Percentiles rank a stretch among this genome's conserved stretches.
These are phyloP conservation scores for Zenarchopterus dispar DNA, from an alignment of 2,797 vertebrate species.

Conservation along the genomic window DNA sequence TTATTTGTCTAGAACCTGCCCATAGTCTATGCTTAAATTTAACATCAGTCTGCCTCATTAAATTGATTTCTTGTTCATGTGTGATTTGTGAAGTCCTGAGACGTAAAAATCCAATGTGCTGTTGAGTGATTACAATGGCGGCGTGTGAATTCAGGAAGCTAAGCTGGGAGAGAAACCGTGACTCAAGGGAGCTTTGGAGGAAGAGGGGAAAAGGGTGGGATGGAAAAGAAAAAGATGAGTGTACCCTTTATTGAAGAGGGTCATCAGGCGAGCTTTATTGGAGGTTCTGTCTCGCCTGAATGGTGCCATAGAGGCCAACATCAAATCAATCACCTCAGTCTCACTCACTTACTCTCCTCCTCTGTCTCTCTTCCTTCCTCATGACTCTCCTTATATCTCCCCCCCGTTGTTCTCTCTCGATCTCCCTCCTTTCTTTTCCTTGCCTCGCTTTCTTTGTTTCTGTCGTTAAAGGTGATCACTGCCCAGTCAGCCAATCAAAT, in stretches of 20 bases:
- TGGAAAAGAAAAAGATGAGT: conserved; percentile 65
- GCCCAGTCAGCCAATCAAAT: conserved; percentile 79
- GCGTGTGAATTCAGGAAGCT: conserved; percentile 51
- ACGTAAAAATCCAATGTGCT: conserved; percentile 56
- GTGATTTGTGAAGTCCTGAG: conserved; percentile 62
- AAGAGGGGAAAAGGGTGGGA: conserved; percentile 61
- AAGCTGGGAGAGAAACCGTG: conserved; percentile 43
- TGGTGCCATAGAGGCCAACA: conserved; percentile 79
- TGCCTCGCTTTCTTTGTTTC: conserved; percentile 26
- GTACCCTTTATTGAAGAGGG: conserved; percentile 79
- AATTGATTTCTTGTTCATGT: conserved; percentile 42
- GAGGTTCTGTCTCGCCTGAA: conserved; percentile 80
- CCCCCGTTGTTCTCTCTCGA: conserved; percentile 12
- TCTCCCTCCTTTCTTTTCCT: conserved; percentile 3
- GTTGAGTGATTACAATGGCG: conserved; percentile 66
- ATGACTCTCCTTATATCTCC: conserved; percentile 57
- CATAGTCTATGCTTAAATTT: conserved; percentile 41
- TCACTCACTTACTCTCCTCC: conserved; percentile 69
- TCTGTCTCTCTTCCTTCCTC: conserved; percentile 56
- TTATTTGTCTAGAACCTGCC: conserved; percentile 35
- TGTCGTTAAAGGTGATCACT: conserved; percentile 63
- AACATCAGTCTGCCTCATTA: conserved; percentile 37
- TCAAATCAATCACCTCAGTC: conserved; percentile 77
- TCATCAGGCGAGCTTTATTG: conserved; percentile 79
- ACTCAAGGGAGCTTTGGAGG: conserved; percentile 56